phyloP scores from a whole-genome alignment of 2,888 invertebrate species.

The Bombyx huttoni region DNA sequence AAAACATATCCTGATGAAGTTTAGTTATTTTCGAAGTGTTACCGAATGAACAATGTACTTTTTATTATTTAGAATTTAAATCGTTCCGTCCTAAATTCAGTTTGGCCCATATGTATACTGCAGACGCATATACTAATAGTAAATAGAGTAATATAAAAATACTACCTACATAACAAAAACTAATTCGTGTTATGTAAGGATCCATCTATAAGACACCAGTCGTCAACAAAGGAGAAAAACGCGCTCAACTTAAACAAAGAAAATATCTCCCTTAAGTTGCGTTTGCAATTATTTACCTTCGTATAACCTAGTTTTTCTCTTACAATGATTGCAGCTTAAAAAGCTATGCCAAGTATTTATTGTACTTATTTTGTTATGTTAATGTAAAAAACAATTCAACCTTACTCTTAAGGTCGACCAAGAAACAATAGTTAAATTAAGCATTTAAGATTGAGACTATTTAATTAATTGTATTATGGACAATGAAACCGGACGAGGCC shows the following conservation, averaged over 20 bases:
- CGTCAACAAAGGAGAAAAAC: too few relatives aligned
- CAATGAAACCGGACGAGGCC: conserved; percentile 27
- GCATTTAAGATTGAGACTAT: conserved; percentile 37
- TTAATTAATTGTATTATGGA: conserved; percentile 41
- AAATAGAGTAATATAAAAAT: not conserved
- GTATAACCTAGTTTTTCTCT: not conserved
- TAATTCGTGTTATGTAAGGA: too few relatives aligned
- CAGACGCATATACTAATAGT: conserved; percentile 14
- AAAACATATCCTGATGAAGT: too few relatives aligned
- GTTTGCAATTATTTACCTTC: too few relatives aligned
- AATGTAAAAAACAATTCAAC: conserved; percentile 25
- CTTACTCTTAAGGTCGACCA: conserved; percentile 28
- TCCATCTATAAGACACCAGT: too few relatives aligned
- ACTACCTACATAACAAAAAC: too few relatives aligned
- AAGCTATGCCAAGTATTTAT: not conserved
- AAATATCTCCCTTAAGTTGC: too few relatives aligned
- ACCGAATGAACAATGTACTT: conserved; percentile 17
- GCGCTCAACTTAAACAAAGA: too few relatives aligned
- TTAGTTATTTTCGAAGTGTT: too few relatives aligned
- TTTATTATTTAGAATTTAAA: conserved; percentile 37
- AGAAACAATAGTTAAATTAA: conserved; percentile 44
- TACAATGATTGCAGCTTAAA: not conserved
- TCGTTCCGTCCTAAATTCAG: conserved; percentile 59
- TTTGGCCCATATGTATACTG: conserved; percentile 54
- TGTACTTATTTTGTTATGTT: not conserved